These are phyloP conservation scores for Branchipolynoe longqiensis DNA, from an alignment of 2,888 invertebrate species.

Conservation along the genomic window DNA sequence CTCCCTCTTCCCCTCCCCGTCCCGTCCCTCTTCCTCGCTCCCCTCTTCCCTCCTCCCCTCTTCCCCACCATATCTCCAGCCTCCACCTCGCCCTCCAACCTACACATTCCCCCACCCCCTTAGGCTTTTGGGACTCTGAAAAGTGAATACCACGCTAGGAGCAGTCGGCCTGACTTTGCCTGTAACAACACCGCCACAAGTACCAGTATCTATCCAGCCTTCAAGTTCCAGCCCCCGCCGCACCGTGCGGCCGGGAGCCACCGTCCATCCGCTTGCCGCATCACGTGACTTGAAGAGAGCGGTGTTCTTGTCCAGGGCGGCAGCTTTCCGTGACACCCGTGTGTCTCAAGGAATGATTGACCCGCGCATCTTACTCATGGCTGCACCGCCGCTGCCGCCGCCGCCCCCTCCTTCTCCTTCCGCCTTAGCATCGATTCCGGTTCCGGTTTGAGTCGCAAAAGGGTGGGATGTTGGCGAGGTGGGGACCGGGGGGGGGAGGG, in stretches of 20 bases:
- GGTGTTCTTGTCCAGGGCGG: constrained; percentile 2
- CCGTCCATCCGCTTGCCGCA: constrained; percentile 12
- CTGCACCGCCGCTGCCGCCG: too few relatives aligned
- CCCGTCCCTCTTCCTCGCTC: too few relatives aligned
- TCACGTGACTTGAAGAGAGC: constrained; percentile 6
- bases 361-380: constrained; percentile 29
- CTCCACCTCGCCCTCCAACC: too few relatives aligned
- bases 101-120: too few relatives aligned
- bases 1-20: not conserved
- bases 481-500: not conserved
- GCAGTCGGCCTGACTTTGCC: too few relatives aligned
- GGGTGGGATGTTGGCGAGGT: not conserved
- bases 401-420: too few relatives aligned
- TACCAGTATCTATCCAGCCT: too few relatives aligned
- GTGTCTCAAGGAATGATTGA: constrained; percentile 46
- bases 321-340: constrained; percentile 1
- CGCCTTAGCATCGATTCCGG: constrained; percentile 19
- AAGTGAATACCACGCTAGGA: too few relatives aligned
- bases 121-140: too few relatives aligned
- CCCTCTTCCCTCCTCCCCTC: too few relatives aligned
- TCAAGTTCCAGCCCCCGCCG: not conserved
- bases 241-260: not conserved
- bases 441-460: not conserved
- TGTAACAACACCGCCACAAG: too few relatives aligned
- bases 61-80: too few relatives aligned